Evolutionary conservation across 1,140 invertebrate species (phyloP).

Genomic region (Plutomurus gul): DNA sequence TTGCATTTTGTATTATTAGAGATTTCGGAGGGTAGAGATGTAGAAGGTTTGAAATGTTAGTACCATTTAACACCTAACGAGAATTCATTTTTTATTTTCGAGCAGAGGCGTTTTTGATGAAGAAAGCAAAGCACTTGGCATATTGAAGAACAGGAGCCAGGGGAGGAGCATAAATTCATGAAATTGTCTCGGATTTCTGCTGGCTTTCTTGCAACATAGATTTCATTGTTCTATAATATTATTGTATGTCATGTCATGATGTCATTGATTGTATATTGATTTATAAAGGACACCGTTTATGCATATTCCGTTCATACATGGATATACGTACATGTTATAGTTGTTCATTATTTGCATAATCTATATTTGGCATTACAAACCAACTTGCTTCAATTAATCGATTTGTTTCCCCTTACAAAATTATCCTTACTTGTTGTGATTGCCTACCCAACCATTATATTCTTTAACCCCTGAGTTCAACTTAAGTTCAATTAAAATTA

Average conservation of each 20-base stretch:
- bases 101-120: slow-evolving; percentile 51
- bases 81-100: slow-evolving; percentile 25
- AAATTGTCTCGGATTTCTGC: slow-evolving; percentile 14
- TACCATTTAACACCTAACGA: background rate
- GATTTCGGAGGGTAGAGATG: background rate
- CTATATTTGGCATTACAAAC: background rate
- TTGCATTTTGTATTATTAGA: background rate
- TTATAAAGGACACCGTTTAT: slow-evolving; percentile 25
- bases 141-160: slow-evolving; percentile 8
- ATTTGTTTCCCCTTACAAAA: background rate
- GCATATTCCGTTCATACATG: slow-evolving; percentile 8
- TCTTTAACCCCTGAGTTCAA: background rate
- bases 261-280: slow-evolving; percentile 27
- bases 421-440: background rate
- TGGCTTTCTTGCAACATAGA: slow-evolving; percentile 26
- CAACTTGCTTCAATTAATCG: background rate
- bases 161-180: slow-evolving; percentile 31
- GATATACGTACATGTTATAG: background rate
- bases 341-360: slow-evolving; percentile 14
- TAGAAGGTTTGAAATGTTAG: background rate
- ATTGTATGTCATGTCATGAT: slow-evolving; percentile 24
- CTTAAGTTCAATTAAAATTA: background rate
- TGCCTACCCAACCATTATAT: background rate
- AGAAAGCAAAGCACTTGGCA: slow-evolving; percentile 17
- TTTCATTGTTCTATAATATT: slow-evolving; percentile 25